phyloP scores from a whole-genome alignment of 2,888 invertebrate genomes.

The Caradrina clavipalpis region DNA sequence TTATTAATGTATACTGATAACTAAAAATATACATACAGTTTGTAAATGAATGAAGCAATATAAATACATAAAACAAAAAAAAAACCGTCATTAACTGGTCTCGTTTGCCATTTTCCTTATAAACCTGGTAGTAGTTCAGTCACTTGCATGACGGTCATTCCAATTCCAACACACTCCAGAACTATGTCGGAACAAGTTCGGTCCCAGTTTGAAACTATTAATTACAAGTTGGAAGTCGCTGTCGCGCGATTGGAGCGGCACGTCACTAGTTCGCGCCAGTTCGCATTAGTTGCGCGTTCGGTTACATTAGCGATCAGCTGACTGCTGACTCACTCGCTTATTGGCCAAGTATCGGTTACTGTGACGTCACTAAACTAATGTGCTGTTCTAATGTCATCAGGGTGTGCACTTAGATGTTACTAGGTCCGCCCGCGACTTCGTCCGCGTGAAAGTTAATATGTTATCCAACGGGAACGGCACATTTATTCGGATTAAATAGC shows the following conservation, averaged over 20 bases:
- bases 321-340: slow-evolving; percentile 49
- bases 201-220: slow-evolving; percentile 53
- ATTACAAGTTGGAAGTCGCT: slow-evolving; percentile 59
- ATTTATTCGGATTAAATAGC: no score
- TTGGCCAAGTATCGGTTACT: slow-evolving; percentile 39
- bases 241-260: slow-evolving; percentile 47
- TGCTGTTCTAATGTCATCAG: background rate
- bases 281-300: slow-evolving; percentile 36
- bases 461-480: no score
- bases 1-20: no score
- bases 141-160: slow-evolving; percentile 41
- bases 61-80: no score
- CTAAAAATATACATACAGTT: no score
- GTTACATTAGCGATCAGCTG: slow-evolving; percentile 44
- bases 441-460: no score
- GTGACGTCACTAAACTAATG: slow-evolving; percentile 24
- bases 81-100: background rate
- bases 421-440: no score
- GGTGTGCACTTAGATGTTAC: background rate
- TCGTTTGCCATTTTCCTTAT: background rate
- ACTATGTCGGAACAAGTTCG: slow-evolving; percentile 48
- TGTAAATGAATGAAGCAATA: no score
- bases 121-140: background rate
- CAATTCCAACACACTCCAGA: slow-evolving; percentile 43
- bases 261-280: slow-evolving; percentile 48